Conservation (phyloP, 2,888 invertebrate genomes). For the Drosophila mettleri region DNA sequence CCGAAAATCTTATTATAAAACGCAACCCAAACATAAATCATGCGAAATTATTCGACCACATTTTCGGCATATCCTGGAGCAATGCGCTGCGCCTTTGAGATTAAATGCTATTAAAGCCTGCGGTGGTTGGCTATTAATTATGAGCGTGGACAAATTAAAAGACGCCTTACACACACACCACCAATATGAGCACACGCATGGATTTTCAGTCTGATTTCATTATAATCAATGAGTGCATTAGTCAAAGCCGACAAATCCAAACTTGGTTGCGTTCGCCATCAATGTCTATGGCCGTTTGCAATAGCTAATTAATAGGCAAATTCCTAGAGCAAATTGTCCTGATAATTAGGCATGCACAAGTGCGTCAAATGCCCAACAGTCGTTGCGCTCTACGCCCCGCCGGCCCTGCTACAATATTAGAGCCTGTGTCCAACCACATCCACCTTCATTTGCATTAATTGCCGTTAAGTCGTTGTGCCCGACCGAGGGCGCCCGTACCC, state of each 20-base stretch:
- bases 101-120: constrained; percentile 53
- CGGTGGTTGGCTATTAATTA: constrained; percentile 69
- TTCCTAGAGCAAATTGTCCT: constrained; percentile 76
- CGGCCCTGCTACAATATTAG: constrained; percentile 3
- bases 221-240: constrained; percentile 79
- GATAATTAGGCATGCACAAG: constrained; percentile 80
- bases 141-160: constrained; percentile 69
- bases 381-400: background rate
- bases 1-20: constrained; percentile 13
- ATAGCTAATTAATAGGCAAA: constrained; percentile 80
- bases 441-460: constrained; percentile 80
- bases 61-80: constrained; percentile 12
- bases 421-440: constrained; percentile 32
- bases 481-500: constrained; percentile 3
- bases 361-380: constrained; percentile 53
- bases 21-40: constrained; percentile 56
- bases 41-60: constrained; percentile 27
- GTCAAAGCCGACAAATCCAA: constrained; percentile 65
- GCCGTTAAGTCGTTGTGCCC: constrained; percentile 68
- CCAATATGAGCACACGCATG: background rate
- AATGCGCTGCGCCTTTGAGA: constrained; percentile 25
- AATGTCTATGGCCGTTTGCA: constrained; percentile 50
- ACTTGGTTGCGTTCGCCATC: constrained; percentile 35
- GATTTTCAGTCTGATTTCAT: constrained; percentile 67
- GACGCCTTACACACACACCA: constrained; percentile 22